Conservation (phyloP, 2,113 vertebrate species). For the Acrocephalus arundinaceus region DNA sequence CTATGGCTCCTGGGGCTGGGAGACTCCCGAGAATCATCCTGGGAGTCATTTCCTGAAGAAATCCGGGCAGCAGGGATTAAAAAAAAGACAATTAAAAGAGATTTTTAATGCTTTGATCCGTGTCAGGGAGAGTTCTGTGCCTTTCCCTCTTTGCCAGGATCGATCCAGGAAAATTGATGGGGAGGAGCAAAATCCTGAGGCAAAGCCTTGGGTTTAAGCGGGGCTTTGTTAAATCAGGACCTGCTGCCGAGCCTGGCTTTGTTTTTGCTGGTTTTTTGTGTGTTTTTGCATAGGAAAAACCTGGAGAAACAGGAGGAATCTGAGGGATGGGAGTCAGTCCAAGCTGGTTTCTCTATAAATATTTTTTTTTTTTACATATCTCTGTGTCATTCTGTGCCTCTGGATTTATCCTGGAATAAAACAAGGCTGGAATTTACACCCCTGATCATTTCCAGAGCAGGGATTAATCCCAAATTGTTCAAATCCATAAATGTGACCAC, state of each 20-base stretch:
- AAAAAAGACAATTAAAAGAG: background rate
- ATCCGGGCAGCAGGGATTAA: slow-evolving; percentile 11
- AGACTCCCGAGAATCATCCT: slow-evolving; percentile 69
- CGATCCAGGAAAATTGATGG: background rate
- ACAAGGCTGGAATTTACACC: background rate
- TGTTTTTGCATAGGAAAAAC: background rate
- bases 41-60: slow-evolving; percentile 38
- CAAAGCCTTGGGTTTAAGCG: background rate
- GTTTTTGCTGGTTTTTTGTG: background rate
- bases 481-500: background rate
- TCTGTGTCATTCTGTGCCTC: background rate
- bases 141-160: background rate
- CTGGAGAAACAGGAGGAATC: background rate
- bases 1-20: slow-evolving; percentile 75
- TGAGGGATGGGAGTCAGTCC: background rate
- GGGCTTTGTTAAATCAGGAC: background rate
- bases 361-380: background rate
- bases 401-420: background rate
- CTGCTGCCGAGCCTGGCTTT: background rate
- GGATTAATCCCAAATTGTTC: background rate
- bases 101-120: background rate
- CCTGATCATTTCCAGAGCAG: background rate
- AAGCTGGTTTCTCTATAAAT: background rate
- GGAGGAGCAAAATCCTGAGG: background rate
- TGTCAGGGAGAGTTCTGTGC: background rate